Percentiles rank a stretch among this genome's conserved stretches.
Evolutionary conservation across 2,888 invertebrate genomes (phyloP).

Genomic region (Euzophera pinguis): DNA sequence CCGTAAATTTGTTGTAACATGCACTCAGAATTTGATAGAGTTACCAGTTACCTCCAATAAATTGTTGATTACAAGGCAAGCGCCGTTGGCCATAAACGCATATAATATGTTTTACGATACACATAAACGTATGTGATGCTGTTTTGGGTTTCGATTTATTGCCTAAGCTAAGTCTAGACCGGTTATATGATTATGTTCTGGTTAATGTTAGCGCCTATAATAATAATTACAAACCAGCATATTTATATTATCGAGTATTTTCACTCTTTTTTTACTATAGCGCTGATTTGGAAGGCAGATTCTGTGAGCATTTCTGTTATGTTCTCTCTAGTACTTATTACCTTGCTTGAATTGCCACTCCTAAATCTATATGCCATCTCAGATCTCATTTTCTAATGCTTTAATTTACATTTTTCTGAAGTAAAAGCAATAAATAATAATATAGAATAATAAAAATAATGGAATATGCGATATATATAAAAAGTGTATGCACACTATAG

Average conservation of each 20-base stretch:
- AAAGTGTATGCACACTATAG: too few species aligned
- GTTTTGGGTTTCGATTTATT: slow-evolving; percentile 15
- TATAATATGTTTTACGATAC: slow-evolving; percentile 62
- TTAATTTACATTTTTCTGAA: too few species aligned
- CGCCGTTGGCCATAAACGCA: slow-evolving; percentile 65
- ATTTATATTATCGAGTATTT: neutral
- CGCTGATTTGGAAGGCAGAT: neutral
- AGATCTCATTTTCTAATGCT: too few species aligned
- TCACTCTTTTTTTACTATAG: too few species aligned
- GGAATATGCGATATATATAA: too few species aligned
- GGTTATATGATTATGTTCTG: slow-evolving; percentile 1
- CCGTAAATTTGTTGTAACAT: slow-evolving; percentile 11
- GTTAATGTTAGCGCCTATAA: neutral
- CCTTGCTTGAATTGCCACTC: too few species aligned
- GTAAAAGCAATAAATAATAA: too few species aligned
- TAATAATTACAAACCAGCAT: neutral
- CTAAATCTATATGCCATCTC: too few species aligned
- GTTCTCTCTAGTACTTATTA: too few species aligned
- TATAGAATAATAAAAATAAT: too few species aligned
- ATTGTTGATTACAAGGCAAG: slow-evolving; percentile 67
- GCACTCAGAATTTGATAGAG: slow-evolving; percentile 58
- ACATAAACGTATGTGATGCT: slow-evolving; percentile 47
- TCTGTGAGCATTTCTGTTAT: too few species aligned
- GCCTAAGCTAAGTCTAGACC: slow-evolving; percentile 11
- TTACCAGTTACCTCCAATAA: slow-evolving; percentile 69